phyloP scores from a whole-genome alignment of 2,113 vertebrate species.

The Myotis brandtii region DNA sequence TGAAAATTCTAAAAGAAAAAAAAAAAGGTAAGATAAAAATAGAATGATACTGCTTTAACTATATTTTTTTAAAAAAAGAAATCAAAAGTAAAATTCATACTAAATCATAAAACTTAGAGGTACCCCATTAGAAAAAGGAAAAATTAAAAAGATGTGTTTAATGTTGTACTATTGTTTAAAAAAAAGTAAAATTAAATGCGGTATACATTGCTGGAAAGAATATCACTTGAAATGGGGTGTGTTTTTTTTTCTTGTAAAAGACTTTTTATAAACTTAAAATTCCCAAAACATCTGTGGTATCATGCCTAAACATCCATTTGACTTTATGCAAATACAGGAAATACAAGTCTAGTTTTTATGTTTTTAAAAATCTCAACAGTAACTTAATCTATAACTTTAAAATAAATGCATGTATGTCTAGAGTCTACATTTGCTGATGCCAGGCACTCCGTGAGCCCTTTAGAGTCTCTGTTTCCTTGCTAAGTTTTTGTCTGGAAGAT shows the following conservation, averaged over 20 bases:
- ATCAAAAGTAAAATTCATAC: slow-evolving; percentile 11
- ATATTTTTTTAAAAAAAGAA: background rate
- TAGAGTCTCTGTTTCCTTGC: too few relatives aligned
- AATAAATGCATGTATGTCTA: slow-evolving; percentile 11
- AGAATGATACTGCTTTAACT: background rate
- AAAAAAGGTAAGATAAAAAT: background rate
- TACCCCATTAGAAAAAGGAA: background rate
- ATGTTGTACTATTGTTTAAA: background rate
- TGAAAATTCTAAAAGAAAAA: background rate
- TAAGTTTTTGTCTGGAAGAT: too few relatives aligned
- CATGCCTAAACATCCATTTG: slow-evolving; percentile 50
- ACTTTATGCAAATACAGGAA: background rate
- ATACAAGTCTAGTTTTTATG: background rate
- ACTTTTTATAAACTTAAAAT: slow-evolving; percentile 51
- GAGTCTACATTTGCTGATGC: background rate
- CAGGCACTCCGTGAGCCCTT: too few relatives aligned
- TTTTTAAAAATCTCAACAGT: background rate
- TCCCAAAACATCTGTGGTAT: slow-evolving; percentile 22
- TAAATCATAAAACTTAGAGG: background rate
- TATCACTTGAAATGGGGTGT: background rate
- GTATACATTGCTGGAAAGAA: background rate
- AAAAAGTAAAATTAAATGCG: background rate
- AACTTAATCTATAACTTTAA: slow-evolving; percentile 39
- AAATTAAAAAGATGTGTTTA: background rate
- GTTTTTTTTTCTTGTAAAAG: background rate